Base-by-base conservation (phyloP, 2,113 vertebrate genomes). In the Bucco capensis region DNA sequence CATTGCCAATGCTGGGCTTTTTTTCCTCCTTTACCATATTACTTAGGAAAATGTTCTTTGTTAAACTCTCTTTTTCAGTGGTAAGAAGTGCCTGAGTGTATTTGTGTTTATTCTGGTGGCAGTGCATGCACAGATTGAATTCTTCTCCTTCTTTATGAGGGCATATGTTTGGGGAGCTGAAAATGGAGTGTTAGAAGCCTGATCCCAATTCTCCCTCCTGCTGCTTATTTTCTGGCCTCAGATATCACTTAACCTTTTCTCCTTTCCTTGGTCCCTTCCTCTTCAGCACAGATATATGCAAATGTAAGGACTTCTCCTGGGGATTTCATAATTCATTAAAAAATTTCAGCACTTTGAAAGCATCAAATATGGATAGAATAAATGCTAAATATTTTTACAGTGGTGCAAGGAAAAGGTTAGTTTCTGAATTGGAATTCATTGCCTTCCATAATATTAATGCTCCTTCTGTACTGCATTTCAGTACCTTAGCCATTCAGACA, bases 331-430 rank as follows among this genome's bases (percentile, higher is more conserved):
- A 71, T 84, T 89, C 65, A 47, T 92, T 81, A 23, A 53, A 91
- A 92, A 67, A 31, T 13, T 61, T 50, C 79, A 78, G 33, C 67
- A 57, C 49, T 95, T 94, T 57, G 69, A 88, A 76, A 60, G 49
- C 53, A 86, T 91, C 88, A 90, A 95, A 92, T 88, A 90, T 90
- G 33, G 74, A 82, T 88, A 42, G 57, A 70, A 46, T 73, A 81
- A 92, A 88, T 77, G 64, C 87, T 92, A 88, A 93, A 73, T 94
- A 91, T 90, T 92, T 93, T 89, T 81, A 83, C 77, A 93, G 28
- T 70, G 11, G 31, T 77, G n/a, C 61, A 82, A 93, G 40, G 75
- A 71, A 90, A 88, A 95, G 82, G 67, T 86, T 87, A 79, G 56
- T 47, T 91, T 93, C 79, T 79, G 60, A 83, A 86, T 88, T 86